Conservation (phyloP, 92 coral and sea anemone species). For the Siderastrea radians region DNA sequence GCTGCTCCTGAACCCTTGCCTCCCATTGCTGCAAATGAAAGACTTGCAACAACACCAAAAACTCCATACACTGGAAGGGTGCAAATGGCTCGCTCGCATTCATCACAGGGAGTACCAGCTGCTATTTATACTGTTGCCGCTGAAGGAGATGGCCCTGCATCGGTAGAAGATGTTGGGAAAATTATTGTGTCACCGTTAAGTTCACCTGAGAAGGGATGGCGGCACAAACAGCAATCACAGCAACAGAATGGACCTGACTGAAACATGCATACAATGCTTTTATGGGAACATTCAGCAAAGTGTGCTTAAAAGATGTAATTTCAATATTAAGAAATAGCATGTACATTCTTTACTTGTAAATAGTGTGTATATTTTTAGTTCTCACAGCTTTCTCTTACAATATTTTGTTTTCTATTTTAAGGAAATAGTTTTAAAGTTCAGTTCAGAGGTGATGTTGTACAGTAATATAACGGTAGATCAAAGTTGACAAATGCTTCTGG, state of each 20-base stretch:
- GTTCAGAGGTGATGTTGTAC: conserved; percentile 6
- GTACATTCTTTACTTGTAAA: conserved; percentile 34
- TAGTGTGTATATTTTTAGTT: conserved; percentile 23
- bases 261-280: neutral
- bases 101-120: conserved; percentile 66
- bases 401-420: neutral
- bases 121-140: conserved; percentile 42
- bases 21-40: conserved; percentile 84
- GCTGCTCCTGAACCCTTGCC: conserved; percentile 97
- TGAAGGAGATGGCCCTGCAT: conserved; percentile 50
- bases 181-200: conserved; percentile 95
- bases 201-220: conserved; percentile 99
- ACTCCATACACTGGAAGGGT: conserved; percentile 82
- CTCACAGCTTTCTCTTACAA: neutral
- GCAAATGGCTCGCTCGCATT: conserved; percentile 72
- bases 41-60: conserved; percentile 64
- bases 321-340: neutral
- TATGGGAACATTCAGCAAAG: neutral
- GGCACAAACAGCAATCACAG: conserved; percentile 85
- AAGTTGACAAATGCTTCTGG: conserved; percentile 13
- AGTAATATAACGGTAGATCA: conserved; percentile 8
- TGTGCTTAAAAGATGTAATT: neutral
- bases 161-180: conserved; percentile 89
- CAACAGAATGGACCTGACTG: conserved; percentile 84
- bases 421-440: conserved; percentile 14